Evolutionary conservation across 2,888 invertebrate species (phyloP), one percentile per base, ranked within the genome.

Genomic region (Gerris lacustris): DNA sequence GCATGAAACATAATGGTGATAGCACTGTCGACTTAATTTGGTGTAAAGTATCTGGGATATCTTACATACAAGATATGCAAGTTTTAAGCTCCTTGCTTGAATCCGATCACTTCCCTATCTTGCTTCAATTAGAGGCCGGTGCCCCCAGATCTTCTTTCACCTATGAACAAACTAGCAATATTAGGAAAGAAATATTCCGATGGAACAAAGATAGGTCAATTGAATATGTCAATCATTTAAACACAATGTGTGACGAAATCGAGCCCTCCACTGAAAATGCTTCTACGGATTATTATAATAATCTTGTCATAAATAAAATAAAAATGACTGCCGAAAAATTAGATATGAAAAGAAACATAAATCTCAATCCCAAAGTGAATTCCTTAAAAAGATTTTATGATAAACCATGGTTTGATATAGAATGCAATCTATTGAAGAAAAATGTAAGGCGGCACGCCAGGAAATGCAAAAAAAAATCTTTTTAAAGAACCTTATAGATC

Each of bases 51-150:
- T n/a, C n/a, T n/a, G n/a, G n/a, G n/a, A n/a, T n/a, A n/a, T n/a
- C 11, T 45, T 18, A 45, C 15, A n/a, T 67, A n/a, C 6, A 44
- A 9, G 67, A 67, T 44, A 7, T 67, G 17, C 6, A 44, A 45
- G 44, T 67, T 7, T 44, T 67, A 7, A 11, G 45, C 31, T 11
- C 15, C 6, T 67, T 18, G 11, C n/a, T 17, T n/a, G 17, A n/a
- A 6, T 67, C 67, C 5, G 67, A 67, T n/a, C 67, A 67, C 31
- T 11, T 64, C 9, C 64, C 64, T 64, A 7, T 64, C 64, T 64
- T 17, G 6, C 64, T 47, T 47, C 6, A 47, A 7, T 11, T 47
- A 7, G 47, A 47, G 6, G 11, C 6, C 11, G 47, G 6, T 47
- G 11, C n/a, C n/a, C n/a, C n/a, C n/a, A n/a, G n/a, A n/a, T n/a